Evolutionary conservation across 2,888 invertebrate species (phyloP), one percentile per base, ranked within the genome.

Genomic region (Baccha elongata): DNA sequence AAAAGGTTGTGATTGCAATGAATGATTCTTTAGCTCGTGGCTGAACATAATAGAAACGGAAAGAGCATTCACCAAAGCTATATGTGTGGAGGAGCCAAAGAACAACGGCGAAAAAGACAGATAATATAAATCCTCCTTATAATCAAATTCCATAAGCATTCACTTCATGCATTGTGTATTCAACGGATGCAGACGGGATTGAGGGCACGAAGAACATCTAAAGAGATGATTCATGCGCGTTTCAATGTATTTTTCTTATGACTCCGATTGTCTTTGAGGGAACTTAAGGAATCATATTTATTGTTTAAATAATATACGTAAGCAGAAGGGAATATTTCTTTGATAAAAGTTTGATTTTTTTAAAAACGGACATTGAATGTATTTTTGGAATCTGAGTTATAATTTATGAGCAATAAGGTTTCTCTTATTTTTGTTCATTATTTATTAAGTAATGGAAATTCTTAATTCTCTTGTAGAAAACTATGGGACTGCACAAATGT

Each of bases 1-100:
- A 55, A 62, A 55, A 29, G 42, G 42, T 37, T 55, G 62, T 69
- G 68, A 79, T 79, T 68, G 68, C 67, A 74, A 74, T 72, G 58
- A 50, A 60, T 60, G 72, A 78, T 60, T 44, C 50, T 60, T 29
- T 29, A 60, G n/a, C 29, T 60, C 60, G 21, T 73, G 35, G 52
- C 23, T 48, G 15, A 72, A 53, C 32, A 42, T 13, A n/a, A n/a
- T n/a, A 60, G 10, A 73, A 62, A 52, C 42, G 32, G 42, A 74
- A 74, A 68, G 67, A 60, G 42, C 42, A 60, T 42, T 62, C 74
- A 48, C 60, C 52, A 55, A 60, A n/a, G 44, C 15, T 35, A 21
- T 15, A 4, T 15, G 15, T 15, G 8, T 15, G 15, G 7, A 13
- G 8, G 10, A 19, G 2, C 7, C 10, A n/a, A n/a, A 11, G 11